These are phyloP conservation scores for Crenuchus spilurus DNA, from an alignment of 2,797 vertebrate genomes.

Conservation along the genomic window DNA sequence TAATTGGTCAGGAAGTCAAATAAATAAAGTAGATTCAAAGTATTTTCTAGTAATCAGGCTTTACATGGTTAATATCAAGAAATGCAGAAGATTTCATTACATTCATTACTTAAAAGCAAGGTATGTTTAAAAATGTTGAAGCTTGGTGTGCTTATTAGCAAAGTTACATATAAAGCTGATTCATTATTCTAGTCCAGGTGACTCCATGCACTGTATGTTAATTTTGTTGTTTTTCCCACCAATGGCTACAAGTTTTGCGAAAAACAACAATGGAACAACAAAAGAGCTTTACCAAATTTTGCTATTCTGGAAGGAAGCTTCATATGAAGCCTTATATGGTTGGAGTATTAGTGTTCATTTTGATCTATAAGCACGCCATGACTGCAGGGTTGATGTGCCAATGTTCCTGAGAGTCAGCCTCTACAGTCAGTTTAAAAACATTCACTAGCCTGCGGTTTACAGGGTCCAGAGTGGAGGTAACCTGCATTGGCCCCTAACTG, in stretches of 20 bases:
- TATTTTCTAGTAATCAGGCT: no score
- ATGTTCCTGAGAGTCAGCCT: slow-evolving; percentile 2
- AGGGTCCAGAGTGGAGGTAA: slow-evolving; percentile 9
- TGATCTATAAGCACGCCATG: slow-evolving; percentile 24
- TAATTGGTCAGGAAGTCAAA: no score
- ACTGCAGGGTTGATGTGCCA: slow-evolving; percentile 16
- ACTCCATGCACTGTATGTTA: not conserved
- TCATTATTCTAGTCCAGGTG: not conserved
- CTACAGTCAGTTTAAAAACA: slow-evolving; percentile 7
- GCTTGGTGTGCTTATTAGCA: not conserved
- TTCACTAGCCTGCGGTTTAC: slow-evolving; percentile 11
- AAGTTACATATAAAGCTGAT: no score
- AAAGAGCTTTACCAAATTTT: not conserved
- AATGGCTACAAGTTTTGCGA: no score
- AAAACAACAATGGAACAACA: not conserved
- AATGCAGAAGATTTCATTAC: no score
- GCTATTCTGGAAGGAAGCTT: not conserved
- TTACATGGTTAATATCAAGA: no score
- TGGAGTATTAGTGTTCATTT: not conserved
- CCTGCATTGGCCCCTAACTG: slow-evolving; percentile 12
- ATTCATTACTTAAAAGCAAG: no score
- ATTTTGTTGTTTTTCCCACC: not conserved
- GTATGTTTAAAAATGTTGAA: no score
- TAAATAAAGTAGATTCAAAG: no score
- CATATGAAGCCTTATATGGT: slow-evolving; percentile 5